These are phyloP conservation scores for Euthynnus affinis DNA, from an alignment of 2,797 vertebrate species.

Conservation along the genomic window DNA sequence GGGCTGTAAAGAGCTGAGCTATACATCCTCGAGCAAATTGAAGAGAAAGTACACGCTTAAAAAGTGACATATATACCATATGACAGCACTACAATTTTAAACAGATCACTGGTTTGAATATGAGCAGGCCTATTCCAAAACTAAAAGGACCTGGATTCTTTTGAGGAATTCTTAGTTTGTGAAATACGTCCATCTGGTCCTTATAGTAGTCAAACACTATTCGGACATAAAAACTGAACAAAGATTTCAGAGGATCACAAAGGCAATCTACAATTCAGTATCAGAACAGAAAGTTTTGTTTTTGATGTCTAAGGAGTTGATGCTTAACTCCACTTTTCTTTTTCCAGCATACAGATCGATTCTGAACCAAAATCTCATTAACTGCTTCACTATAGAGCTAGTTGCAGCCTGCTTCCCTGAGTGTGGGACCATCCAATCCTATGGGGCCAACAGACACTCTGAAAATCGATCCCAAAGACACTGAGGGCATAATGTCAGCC, in stretches of 20 bases:
- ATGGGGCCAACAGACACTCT: constrained; percentile 49
- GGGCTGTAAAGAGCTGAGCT: constrained; percentile 33
- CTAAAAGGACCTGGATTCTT: neutral
- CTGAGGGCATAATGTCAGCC: constrained; percentile 64
- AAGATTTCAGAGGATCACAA: constrained; percentile 22
- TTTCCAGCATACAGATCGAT: constrained; percentile 67
- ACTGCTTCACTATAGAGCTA: constrained; percentile 66
- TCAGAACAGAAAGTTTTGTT: constrained; percentile 55
- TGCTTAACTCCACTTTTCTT: constrained; percentile 53
- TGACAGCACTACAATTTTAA: constrained; percentile 1
- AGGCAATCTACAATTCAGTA: constrained; percentile 32
- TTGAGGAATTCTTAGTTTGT: too few relatives aligned
- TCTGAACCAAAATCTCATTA: constrained; percentile 75
- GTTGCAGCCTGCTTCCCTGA: constrained; percentile 64
- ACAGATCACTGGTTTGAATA: constrained; percentile 4
- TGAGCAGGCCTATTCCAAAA: neutral
- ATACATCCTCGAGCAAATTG: constrained; percentile 18
- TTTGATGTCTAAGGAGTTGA: constrained; percentile 52
- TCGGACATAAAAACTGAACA: too few relatives aligned
- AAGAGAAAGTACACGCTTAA: constrained; percentile 9
- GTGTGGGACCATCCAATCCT: constrained; percentile 62
- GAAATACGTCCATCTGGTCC: neutral
- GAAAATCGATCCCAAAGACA: constrained; percentile 69
- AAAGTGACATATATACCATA: neutral
- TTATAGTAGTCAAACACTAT: constrained; percentile 2